These are phyloP conservation scores for Holothuria leucospilota DNA, from an alignment of 53 echinoderm and acorn worm genomes.

Conservation along the genomic window DNA sequence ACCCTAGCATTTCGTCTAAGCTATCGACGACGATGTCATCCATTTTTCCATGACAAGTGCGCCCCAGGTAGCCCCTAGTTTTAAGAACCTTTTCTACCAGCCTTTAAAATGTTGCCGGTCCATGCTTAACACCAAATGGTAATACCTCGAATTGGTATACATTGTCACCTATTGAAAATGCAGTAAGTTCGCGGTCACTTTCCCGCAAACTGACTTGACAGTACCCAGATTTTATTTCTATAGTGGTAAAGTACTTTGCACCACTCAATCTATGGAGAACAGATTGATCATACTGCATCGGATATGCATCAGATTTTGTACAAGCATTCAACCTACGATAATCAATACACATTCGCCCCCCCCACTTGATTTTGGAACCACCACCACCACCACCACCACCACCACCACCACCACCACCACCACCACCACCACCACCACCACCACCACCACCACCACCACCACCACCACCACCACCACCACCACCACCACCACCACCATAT, in stretches of 20 bases:
- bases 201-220: constrained; percentile 31
- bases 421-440: too few species aligned
- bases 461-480: too few species aligned
- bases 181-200: constrained; percentile 26
- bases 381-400: too few species aligned
- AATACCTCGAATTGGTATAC: constrained; percentile 43
- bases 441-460: too few species aligned
- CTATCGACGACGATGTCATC: constrained; percentile 35
- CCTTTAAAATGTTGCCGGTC: constrained; percentile 43
- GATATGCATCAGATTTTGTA: constrained; percentile 64
- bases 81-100: constrained; percentile 44
- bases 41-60: constrained; percentile 35
- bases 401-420: too few species aligned
- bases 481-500: too few species aligned
- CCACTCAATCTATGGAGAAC: constrained; percentile 9
- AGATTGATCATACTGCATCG: constrained; percentile 30
- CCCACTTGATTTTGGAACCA: constrained; percentile 38
- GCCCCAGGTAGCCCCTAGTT: constrained; percentile 30
- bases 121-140: constrained; percentile 44
- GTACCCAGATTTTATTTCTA: constrained; percentile 23
- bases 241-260: constrained; percentile 5
- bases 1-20: not conserved
- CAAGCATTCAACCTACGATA: constrained; percentile 58
- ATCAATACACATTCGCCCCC: constrained; percentile 52
- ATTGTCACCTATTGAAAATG: constrained; percentile 38